These are phyloP conservation scores for Amphilophus citrinellus DNA, from an alignment of 2,113 vertebrate genomes.

Conservation along the genomic window DNA sequence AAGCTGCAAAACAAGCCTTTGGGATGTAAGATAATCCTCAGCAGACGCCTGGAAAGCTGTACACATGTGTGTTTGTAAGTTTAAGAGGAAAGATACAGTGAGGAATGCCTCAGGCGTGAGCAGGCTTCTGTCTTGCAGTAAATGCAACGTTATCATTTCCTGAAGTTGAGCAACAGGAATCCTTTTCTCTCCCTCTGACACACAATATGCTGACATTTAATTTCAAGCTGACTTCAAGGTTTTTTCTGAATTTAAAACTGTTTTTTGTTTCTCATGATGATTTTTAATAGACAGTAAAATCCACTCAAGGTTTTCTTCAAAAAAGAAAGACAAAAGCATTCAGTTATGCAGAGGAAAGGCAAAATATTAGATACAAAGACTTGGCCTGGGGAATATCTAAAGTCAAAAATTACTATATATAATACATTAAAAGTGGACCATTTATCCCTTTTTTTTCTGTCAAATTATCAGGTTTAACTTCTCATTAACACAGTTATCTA, in stretches of 20 bases:
- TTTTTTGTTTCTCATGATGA: not conserved
- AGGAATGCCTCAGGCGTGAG: not conserved
- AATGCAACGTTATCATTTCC: slow-evolving; percentile 11
- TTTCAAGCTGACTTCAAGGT: rapidly evolving
- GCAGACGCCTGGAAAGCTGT: slow-evolving; percentile 20
- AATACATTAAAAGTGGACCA: not conserved
- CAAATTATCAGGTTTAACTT: too few relatives aligned
- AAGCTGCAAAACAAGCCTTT: slow-evolving; percentile 42
- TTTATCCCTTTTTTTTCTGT: not conserved
- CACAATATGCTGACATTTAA: not conserved
- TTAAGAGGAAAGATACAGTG: not conserved
- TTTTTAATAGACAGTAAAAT: not conserved
- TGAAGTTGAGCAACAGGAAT: slow-evolving; percentile 14
- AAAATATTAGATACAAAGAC: too few relatives aligned
- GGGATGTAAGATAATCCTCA: slow-evolving; percentile 49
- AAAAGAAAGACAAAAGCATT: not conserved
- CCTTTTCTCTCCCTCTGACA: not conserved
- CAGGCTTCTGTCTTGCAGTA: not conserved
- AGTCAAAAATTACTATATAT: too few relatives aligned
- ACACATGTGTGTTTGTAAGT: not conserved
- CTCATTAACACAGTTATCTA: not conserved
- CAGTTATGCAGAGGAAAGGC: not conserved
- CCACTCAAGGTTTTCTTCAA: not conserved
- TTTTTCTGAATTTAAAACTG: not conserved
- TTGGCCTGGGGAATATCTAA: too few relatives aligned